A percentile compares a stretch with the other conserved stretches of the same genome.
Conservation (phyloP, 2,888 invertebrate species). For the Pinctada fucata region DNA sequence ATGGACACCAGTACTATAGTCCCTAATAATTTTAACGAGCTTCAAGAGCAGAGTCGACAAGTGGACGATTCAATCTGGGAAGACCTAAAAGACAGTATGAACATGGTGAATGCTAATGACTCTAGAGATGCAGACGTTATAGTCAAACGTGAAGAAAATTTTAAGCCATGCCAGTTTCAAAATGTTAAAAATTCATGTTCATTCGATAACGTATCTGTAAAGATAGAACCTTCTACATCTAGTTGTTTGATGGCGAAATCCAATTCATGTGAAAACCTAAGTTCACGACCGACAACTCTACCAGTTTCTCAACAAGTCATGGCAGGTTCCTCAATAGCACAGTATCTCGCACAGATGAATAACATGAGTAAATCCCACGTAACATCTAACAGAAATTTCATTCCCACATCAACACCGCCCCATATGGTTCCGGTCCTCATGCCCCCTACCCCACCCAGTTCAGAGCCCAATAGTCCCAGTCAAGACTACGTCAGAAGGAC, state of each 20-base stretch:
- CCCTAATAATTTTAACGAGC: slow-evolving; percentile 18
- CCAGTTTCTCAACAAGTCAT: slow-evolving; percentile 55
- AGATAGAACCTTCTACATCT: slow-evolving; percentile 48
- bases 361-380: slow-evolving; percentile 46
- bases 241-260: slow-evolving; percentile 49
- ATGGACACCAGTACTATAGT: slow-evolving; percentile 40
- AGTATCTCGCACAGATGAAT: slow-evolving; percentile 53
- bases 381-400: slow-evolving; percentile 41
- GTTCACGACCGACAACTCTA: slow-evolving; percentile 50
- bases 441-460: slow-evolving; percentile 69
- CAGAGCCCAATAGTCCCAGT: slow-evolving; percentile 70
- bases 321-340: slow-evolving; percentile 44
- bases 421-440: slow-evolving; percentile 61
- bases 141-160: slow-evolving; percentile 59
- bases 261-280: slow-evolving; percentile 25
- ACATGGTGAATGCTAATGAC: slow-evolving; percentile 54
- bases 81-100: slow-evolving; percentile 67
- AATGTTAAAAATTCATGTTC: slow-evolving; percentile 37
- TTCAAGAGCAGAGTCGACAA: slow-evolving; percentile 38
- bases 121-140: slow-evolving; percentile 38
- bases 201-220: slow-evolving; percentile 52
- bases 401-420: slow-evolving; percentile 49
- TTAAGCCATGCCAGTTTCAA: slow-evolving; percentile 66
- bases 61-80: slow-evolving; percentile 68
- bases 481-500: slow-evolving; percentile 54